phyloP scores from a whole-genome alignment of 2,113 vertebrate species.

The Heterochromis multidens region DNA sequence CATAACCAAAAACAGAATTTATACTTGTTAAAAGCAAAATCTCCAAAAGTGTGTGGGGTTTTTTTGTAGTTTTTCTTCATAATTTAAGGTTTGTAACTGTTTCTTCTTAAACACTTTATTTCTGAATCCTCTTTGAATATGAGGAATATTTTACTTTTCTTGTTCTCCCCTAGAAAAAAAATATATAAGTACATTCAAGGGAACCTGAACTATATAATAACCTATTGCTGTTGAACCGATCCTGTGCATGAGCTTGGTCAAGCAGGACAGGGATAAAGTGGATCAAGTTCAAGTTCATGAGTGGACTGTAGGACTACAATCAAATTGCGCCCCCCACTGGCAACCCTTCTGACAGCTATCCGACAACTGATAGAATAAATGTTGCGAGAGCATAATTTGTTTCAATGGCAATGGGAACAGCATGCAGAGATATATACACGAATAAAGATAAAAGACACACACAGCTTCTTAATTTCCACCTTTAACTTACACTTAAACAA shows the following conservation, averaged over 20 bases:
- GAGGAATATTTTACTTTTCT: not conserved
- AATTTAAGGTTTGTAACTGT: not conserved
- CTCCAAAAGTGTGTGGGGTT: not conserved
- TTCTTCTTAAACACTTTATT: not conserved
- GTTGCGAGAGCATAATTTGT: constrained; percentile 39
- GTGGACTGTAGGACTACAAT: constrained; percentile 65
- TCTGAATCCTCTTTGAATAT: not conserved
- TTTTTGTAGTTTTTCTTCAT: not conserved
- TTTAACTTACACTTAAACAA: not conserved
- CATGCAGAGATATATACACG: not conserved
- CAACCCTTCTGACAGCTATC: constrained; percentile 39
- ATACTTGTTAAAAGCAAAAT: not conserved
- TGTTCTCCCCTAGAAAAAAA: not conserved
- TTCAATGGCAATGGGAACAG: constrained; percentile 2
- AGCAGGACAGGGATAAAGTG: constrained; percentile 38
- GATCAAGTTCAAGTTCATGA: constrained; percentile 88
- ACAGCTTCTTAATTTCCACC: not conserved
- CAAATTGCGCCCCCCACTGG: constrained; percentile 89
- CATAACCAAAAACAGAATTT: not conserved
- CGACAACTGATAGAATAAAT: constrained; percentile 31
- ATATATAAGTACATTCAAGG: not conserved
- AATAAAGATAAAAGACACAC: not conserved
- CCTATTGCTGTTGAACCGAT: constrained; percentile 17
- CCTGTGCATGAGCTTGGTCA: constrained; percentile 2
- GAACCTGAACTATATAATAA: not conserved